Evolutionary conservation across 1,140 invertebrate species (phyloP), one percentile per base, ranked within the genome.

Genomic region (Drosophila gunungcola): DNA sequence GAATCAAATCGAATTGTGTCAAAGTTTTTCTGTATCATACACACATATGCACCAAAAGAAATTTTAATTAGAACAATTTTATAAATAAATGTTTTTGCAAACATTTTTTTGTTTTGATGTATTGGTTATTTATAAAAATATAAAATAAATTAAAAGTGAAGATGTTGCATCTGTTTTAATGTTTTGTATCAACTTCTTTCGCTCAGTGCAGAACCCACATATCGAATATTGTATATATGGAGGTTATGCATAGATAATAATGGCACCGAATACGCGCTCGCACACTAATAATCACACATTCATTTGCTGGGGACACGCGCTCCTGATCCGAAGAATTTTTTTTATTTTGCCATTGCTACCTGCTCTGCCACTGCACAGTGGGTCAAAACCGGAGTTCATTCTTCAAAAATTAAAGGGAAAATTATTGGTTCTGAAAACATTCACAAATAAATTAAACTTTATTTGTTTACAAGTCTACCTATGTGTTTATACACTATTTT

Each of bases 1-100:
- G 67, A 70, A 56, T 70, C 58, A 64, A 83, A 57, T 73, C 48
- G 46, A 83, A 83, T 74, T 73, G 80, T 85, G 73, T 76, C 67
- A 55, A 76, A 60, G 70, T 46, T 46, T 68, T 68, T 63, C 16
- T 54, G 41, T 41, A 54, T 68, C 48, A 46, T 13, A 39, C 13
- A 4, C 27, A 11, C 11, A 55, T 58, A 55, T 58, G 43, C 25
- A 62, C 56, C 10, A 10, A 10, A 4, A 68, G n/a, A 64, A 68
- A 52, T 32, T 10, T 10, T 1, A 25, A 0, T 32, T 21, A 21
- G 16, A 21, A 21, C 16, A 21, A 21, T 21, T 21, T 21, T 21
- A 21, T 21, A 21, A 21, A 1, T n/a, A n/a, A 21, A 21, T 1
- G 1, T 21, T 21, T 21, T 21, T 21, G 16, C 16, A 21, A 21